These are phyloP conservation scores for Ophion ellenae DNA, from an alignment of 2,888 invertebrate species.

Conservation along the genomic window DNA sequence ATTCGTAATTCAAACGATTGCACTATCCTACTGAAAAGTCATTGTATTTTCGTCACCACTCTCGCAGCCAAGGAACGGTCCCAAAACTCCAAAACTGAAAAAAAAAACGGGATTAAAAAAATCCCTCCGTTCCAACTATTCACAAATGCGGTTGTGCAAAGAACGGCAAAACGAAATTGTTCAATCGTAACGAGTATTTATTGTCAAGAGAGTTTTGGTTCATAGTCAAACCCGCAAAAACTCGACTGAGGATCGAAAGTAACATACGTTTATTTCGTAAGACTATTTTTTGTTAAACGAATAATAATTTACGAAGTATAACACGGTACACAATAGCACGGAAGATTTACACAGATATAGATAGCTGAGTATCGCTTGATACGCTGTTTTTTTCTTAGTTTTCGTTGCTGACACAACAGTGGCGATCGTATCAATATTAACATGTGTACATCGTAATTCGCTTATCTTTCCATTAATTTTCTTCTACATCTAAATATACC, in stretches of 20 bases:
- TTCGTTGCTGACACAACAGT: conserved; percentile 7
- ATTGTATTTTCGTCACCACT: too few relatives aligned
- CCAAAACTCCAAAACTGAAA: too few relatives aligned
- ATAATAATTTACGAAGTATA: conserved; percentile 47
- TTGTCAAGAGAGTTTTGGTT: conserved; percentile 35
- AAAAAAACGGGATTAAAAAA: background rate
- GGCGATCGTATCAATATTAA: conserved; percentile 65
- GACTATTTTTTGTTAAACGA: conserved; percentile 12
- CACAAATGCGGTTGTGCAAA: background rate
- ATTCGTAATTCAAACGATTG: too few relatives aligned
- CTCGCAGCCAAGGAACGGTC: too few relatives aligned
- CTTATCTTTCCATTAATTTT: conserved; percentile 44
- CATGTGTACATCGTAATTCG: conserved; percentile 70
- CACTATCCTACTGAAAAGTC: too few relatives aligned
- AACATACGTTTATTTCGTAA: conserved; percentile 37
- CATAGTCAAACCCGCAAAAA: conserved; percentile 3
- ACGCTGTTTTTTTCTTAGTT: conserved; percentile 11
- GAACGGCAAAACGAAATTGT: background rate
- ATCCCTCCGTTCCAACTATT: background rate
- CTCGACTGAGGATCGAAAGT: conserved; percentile 3
- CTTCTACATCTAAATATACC: conserved; percentile 32
- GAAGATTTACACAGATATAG: conserved; percentile 53
- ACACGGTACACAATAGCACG: conserved; percentile 44
- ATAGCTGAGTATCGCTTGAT: conserved; percentile 30
- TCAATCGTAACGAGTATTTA: conserved; percentile 24